Evolutionary conservation across 1,140 invertebrate genomes (phyloP).

Genomic region (Contarinia nasturtii): DNA sequence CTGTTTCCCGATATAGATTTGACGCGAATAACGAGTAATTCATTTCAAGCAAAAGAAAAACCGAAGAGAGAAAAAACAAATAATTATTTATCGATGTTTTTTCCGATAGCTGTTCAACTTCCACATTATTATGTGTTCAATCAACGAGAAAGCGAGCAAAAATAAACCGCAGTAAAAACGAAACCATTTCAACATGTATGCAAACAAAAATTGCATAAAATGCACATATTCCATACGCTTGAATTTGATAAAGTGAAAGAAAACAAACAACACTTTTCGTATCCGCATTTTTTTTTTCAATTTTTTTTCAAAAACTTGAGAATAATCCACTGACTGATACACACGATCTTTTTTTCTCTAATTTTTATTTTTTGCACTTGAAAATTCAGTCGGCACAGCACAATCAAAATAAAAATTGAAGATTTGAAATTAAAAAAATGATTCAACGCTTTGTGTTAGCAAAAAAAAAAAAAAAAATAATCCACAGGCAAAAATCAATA

Average conservation of each 20-base stretch:
- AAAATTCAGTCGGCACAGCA: neutral
- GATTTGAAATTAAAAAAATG: conserved; percentile 2
- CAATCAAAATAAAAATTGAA: neutral
- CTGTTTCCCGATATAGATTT: too few species aligned
- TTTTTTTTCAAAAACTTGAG: too few species aligned
- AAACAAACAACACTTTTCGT: neutral
- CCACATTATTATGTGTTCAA: neutral
- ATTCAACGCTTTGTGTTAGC: conserved; percentile 26
- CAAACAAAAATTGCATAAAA: neutral
- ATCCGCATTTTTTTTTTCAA: too few species aligned
- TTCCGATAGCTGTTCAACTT: neutral
- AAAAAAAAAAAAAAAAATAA: conserved; percentile 10
- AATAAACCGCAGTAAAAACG: neutral
- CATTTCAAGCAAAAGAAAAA: too few species aligned
- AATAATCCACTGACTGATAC: neutral
- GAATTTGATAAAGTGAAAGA: neutral
- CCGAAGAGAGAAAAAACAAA: neutral
- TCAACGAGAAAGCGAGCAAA: neutral
- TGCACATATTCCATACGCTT: neutral
- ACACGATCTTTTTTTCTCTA: too few species aligned
- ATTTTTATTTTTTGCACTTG: neutral
- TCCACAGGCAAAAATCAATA: conserved; percentile 13
- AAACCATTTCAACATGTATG: neutral
- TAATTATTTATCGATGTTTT: neutral
- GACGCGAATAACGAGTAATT: too few species aligned